A percentile compares a stretch with the other conserved stretches of the same genome.
Conservation (phyloP, 2,888 invertebrate species). For the Caenorhabditis virilis region DNA sequence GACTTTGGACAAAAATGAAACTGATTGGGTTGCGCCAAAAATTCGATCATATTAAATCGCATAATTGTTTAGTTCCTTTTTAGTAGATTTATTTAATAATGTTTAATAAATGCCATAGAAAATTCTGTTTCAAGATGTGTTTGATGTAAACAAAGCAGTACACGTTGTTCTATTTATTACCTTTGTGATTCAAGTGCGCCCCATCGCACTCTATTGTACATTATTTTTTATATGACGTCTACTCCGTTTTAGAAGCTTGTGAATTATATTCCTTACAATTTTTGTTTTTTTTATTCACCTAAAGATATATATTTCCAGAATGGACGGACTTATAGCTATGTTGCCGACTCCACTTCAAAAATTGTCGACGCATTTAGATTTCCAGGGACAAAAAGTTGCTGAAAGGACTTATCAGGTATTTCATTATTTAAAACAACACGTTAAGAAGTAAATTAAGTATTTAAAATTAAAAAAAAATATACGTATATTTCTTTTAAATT, state of each 20-base stretch:
- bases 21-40: slow-evolving; percentile 86
- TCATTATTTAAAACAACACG: too few relatives aligned
- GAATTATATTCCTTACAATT: too few relatives aligned
- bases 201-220: neutral
- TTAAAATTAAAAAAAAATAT: neutral
- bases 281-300: neutral
- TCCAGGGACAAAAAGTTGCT: slow-evolving; percentile 61
- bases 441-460: slow-evolving; percentile 1
- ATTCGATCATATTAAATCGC: slow-evolving; percentile 82
- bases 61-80: neutral
- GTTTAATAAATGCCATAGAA: too few relatives aligned
- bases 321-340: slow-evolving; percentile 65
- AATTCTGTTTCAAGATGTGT: too few relatives aligned
- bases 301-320: slow-evolving; percentile 11
- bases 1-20: slow-evolving; percentile 83
- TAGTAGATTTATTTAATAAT: too few relatives aligned
- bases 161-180: too few relatives aligned
- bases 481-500: neutral
- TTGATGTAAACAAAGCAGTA: too few relatives aligned
- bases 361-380: slow-evolving; percentile 60
- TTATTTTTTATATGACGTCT: slow-evolving; percentile 8
- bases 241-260: neutral
- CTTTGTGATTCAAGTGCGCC: neutral
- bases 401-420: slow-evolving; percentile 63
- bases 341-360: slow-evolving; percentile 55